Base-by-base conservation (phyloP, 1,140 invertebrate species). In the Frieseomelitta varia region DNA sequence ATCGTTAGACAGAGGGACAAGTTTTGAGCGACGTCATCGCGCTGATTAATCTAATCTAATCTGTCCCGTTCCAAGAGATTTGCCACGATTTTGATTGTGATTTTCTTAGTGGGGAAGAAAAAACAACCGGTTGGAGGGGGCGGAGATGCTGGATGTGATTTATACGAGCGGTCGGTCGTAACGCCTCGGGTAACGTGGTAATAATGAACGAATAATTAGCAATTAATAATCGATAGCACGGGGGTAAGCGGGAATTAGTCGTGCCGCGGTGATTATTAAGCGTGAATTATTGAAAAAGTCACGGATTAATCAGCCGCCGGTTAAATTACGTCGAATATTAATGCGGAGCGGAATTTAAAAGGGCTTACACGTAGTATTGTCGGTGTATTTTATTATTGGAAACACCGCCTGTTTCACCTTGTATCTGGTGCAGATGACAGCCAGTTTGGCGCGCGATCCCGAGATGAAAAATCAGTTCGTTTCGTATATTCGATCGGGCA, bases 391-490 rank as follows among this genome's bases (percentile, higher is more conserved):
- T 55, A 77, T 67, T 47, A 85, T 88, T 75, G 82, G 85, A 88
- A 72, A 85, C 67, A 69, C 34, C 34, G 34, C 34, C 55, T 76
- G 79, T 85, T 82, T 84, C 81, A 85, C 75, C 73, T 81, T 81
- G 79, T 72, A 75, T 58, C 51, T 74, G 24, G 34, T 21, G 75
- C 79, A 72, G 69, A 61, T 77, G 79, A 83, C 30, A 78, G 69
- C 78, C 72, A 53, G 82, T 85, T 87, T 80, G 69, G 56, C 80
- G 61, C 56, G 83, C 56, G 71, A 72, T 88, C 80, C 85, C 87
- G 79, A 88, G 79, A 88, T 88, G 88, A 88, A 88, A 88, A 88
- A 79, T 85, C 79, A 79, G 67, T 71, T 51, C 78, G 69, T 85
- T 67, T 69, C 79, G 12, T 76, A 80, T 79, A 85, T 84, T 79